A percentile compares a stretch with the other conserved stretches of the same genome.
These are phyloP conservation scores for Chloropsis cyanopogon DNA, from an alignment of 2,113 vertebrate species.

Conservation along the genomic window DNA sequence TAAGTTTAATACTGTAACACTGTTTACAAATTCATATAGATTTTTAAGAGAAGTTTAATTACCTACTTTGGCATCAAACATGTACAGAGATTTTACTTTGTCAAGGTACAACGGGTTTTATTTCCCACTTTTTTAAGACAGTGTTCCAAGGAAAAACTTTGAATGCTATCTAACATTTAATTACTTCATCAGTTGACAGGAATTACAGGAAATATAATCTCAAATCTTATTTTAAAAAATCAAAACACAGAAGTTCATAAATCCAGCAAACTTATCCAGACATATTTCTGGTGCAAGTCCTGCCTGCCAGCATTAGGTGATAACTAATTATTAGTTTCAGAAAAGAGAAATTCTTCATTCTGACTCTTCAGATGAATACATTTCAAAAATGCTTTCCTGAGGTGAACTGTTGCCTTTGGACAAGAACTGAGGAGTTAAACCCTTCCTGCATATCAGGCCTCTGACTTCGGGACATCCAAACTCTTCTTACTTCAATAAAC, in stretches of 20 bases:
- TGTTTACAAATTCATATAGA: not conserved
- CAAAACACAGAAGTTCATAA: not conserved
- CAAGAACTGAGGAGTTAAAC: not conserved
- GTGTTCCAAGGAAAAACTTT: not conserved
- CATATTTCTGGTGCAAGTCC: not conserved
- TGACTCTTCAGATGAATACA: not conserved
- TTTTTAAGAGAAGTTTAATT: not conserved
- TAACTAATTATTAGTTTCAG: slow-evolving; percentile 14
- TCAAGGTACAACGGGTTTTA: not conserved
- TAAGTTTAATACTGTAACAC: not conserved
- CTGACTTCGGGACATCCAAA: not conserved
- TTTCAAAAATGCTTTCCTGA: not conserved
- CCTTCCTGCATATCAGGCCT: not conserved
- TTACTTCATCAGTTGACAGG: slow-evolving; percentile 1
- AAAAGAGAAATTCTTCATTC: slow-evolving; percentile 25
- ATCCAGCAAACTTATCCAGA: slow-evolving; percentile 6
- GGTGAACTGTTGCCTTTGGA: slow-evolving; percentile 47
- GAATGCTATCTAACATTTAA: not conserved
- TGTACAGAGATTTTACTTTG: not conserved
- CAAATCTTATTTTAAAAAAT: not conserved
- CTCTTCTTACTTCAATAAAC: not conserved
- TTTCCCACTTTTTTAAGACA: not conserved
- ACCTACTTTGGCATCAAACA: not conserved
- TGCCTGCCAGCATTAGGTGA: not conserved
- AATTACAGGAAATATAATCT: not conserved